phyloP scores from a whole-genome alignment of 2,888 invertebrate species.

The Pterostichus madidus region DNA sequence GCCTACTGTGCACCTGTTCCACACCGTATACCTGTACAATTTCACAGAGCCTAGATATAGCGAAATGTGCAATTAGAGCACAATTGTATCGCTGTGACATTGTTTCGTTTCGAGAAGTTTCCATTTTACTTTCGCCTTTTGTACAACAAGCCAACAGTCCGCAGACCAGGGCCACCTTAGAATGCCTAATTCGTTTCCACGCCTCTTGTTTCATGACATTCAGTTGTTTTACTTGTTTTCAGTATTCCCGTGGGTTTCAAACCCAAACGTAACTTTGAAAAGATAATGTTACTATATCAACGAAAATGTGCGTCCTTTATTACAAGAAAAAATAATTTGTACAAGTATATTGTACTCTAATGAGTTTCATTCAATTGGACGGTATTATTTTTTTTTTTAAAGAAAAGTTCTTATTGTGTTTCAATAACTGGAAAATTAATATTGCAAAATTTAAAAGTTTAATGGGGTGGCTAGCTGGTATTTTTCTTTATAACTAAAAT shows the following conservation, averaged over 20 bases:
- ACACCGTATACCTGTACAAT: not conserved
- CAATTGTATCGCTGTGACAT: slow-evolving; percentile 32
- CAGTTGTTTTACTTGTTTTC: slow-evolving; percentile 5
- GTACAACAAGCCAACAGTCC: not conserved
- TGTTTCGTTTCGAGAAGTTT: slow-evolving; percentile 41
- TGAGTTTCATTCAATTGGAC: not conserved
- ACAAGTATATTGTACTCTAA: not conserved
- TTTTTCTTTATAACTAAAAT: too few relatives aligned
- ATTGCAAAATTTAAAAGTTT: not conserved
- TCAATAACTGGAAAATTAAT: slow-evolving; percentile 12
- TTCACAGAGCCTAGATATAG: not conserved
- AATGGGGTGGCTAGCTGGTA: not conserved
- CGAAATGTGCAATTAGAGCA: slow-evolving; percentile 26
- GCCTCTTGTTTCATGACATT: slow-evolving; percentile 1
- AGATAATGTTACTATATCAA: too few relatives aligned
- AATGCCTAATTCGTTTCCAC: slow-evolving; percentile 18
- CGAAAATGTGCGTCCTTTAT: too few relatives aligned
- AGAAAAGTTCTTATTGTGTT: not conserved
- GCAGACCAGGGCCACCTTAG: slow-evolving; percentile 4
- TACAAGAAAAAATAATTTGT: too few relatives aligned
- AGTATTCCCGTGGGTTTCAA: not conserved
- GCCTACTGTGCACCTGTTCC: not conserved
- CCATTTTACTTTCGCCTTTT: slow-evolving; percentile 29
- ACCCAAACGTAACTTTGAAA: not conserved
- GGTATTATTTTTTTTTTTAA: not conserved